These are phyloP conservation scores for Spongia lamella DNA, from an alignment of 37 sponge, comb jelly and placozoan genomes.

Conservation along the genomic window DNA sequence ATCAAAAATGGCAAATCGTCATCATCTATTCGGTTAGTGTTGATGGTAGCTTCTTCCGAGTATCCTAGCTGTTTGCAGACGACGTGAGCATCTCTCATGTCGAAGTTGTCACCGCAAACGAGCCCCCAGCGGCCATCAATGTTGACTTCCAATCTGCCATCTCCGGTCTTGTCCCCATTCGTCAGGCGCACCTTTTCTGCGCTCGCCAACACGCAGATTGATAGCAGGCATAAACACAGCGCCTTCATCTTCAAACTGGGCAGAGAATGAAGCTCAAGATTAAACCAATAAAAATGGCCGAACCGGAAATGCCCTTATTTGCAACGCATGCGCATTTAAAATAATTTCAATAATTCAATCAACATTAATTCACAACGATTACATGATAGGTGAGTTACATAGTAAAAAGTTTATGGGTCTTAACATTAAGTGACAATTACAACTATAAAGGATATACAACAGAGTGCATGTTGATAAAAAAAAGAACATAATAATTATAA, in stretches of 20 bases:
- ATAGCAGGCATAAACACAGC: not conserved
- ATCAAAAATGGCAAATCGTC: constrained; percentile 2
- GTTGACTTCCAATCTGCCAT: constrained; percentile 31
- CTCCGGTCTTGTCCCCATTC: not conserved
- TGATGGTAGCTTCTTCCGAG: not conserved
- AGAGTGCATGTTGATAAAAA: too few species aligned
- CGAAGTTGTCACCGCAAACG: constrained; percentile 34
- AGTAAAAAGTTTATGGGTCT: too few species aligned
- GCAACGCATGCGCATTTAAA: too few species aligned
- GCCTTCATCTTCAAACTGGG: not conserved
- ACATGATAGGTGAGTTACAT: too few species aligned
- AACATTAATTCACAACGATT: too few species aligned
- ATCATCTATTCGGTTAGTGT: constrained; percentile 1
- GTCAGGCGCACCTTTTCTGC: constrained; percentile 11
- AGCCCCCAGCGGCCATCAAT: constrained; percentile 17
- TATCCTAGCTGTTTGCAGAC: constrained; percentile 14
- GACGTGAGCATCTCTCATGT: constrained; percentile 19
- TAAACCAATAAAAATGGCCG: too few species aligned
- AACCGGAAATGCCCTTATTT: too few species aligned
- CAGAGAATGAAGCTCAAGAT: too few species aligned
- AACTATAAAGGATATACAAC: too few species aligned
- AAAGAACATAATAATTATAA: too few species aligned
- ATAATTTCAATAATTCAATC: too few species aligned
- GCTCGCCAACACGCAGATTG: not conserved
- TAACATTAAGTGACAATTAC: too few species aligned